phyloP scores from a whole-genome alignment of 2,113 vertebrate species.

The Cyphomyrus plagiostoma region DNA sequence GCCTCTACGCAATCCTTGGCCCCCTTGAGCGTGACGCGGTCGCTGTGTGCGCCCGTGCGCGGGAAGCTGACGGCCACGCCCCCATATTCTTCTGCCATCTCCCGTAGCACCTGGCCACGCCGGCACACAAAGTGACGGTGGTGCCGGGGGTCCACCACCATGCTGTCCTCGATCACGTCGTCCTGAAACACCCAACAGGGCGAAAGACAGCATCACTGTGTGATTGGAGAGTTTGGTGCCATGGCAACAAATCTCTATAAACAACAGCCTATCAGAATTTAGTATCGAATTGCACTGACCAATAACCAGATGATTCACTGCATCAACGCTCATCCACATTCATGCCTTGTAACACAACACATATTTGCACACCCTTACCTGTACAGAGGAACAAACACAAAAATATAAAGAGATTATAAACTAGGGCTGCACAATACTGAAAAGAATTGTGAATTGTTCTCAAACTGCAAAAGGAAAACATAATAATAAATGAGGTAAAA shows the following conservation, averaged over 20 bases:
- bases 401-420: background rate
- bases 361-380: background rate
- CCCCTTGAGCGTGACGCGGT: slow-evolving; percentile 65
- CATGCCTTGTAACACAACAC: background rate
- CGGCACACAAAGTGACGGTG: slow-evolving; percentile 69
- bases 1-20: slow-evolving; percentile 70
- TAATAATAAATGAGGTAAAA: too few species aligned
- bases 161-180: slow-evolving; percentile 66
- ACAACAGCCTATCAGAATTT: background rate
- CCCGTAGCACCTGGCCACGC: slow-evolving; percentile 63
- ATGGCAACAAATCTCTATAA: background rate
- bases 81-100: slow-evolving; percentile 71
- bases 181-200: slow-evolving; percentile 48
- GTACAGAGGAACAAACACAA: background rate
- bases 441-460: too few species aligned
- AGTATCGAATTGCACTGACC: background rate
- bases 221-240: background rate
- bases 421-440: too few species aligned
- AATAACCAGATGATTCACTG: background rate
- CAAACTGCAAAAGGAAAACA: too few species aligned
- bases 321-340: background rate
- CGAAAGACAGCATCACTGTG: background rate
- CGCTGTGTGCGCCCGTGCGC: slow-evolving; percentile 61
- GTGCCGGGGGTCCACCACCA: slow-evolving; percentile 63
- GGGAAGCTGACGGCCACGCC: slow-evolving; percentile 70